These are phyloP conservation scores for Marisa cornuarietis DNA, from an alignment of 1,140 invertebrate species.

Conservation along the genomic window DNA sequence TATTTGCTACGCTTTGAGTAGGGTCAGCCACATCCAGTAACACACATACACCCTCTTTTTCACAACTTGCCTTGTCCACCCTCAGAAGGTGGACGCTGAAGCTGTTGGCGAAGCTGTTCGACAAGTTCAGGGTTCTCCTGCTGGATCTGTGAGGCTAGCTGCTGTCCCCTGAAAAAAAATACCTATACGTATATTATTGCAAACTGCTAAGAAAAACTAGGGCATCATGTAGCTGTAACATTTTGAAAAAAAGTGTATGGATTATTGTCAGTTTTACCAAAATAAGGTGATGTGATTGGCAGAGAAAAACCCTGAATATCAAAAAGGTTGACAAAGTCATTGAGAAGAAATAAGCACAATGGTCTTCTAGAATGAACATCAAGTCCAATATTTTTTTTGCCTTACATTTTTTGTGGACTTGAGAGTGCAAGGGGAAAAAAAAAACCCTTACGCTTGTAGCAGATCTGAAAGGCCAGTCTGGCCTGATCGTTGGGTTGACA, in stretches of 20 bases:
- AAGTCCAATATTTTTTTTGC: neutral
- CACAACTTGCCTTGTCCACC: neutral
- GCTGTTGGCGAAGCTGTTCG: conserved; percentile 73
- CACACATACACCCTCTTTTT: neutral
- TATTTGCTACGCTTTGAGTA: neutral
- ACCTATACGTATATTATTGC: neutral
- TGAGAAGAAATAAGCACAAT: neutral
- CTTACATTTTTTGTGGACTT: too few relatives aligned
- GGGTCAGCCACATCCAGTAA: too few relatives aligned
- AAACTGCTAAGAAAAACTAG: neutral
- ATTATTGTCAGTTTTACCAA: neutral
- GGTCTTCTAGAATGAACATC: neutral
- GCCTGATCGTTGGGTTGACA: conserved; percentile 16
- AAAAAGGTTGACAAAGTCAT: too few relatives aligned
- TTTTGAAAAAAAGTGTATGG: neutral
- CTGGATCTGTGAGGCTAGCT: conserved; percentile 76
- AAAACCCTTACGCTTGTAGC: conserved; percentile 27
- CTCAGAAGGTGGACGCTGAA: conserved; percentile 14
- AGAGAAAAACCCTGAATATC: too few relatives aligned
- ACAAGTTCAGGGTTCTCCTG: conserved; percentile 75
- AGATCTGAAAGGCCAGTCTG: conserved; percentile 18
- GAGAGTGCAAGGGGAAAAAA: neutral
- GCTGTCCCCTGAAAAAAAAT: conserved; percentile 71
- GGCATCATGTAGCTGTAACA: neutral
- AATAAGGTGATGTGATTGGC: neutral